Evolutionary conservation across 1,140 invertebrate species (phyloP).

Genomic region (Drosophila ohnishii): DNA sequence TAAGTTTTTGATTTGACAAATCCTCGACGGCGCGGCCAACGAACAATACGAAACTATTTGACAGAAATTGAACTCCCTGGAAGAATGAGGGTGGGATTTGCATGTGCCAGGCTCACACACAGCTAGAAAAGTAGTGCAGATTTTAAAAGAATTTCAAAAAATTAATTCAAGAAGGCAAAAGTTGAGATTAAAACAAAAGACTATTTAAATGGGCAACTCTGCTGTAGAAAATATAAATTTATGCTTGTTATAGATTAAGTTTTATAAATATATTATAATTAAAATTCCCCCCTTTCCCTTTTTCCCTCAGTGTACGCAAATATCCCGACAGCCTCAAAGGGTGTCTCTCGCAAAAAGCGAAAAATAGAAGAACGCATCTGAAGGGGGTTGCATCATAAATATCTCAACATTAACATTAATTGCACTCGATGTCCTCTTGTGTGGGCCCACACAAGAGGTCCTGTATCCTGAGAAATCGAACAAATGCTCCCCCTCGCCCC

Average conservation of each 20-base stretch:
- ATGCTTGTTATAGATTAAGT: too few species aligned
- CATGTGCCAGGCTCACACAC: slow-evolving; percentile 8
- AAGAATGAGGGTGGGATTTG: slow-evolving; percentile 37
- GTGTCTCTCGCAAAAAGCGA: slow-evolving; percentile 34
- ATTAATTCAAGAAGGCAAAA: neutral
- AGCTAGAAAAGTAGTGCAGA: neutral
- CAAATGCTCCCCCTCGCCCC: slow-evolving; percentile 58
- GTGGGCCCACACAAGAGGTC: slow-evolving; percentile 73
- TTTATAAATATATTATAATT: too few species aligned
- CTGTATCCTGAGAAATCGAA: slow-evolving; percentile 76
- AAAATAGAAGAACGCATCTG: slow-evolving; percentile 22
- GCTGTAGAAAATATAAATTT: too few species aligned
- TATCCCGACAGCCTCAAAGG: slow-evolving; percentile 35
- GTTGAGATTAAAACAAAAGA: neutral
- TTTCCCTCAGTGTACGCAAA: slow-evolving; percentile 54
- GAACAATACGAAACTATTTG: slow-evolving; percentile 73
- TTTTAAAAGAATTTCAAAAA: neutral
- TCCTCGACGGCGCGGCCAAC: slow-evolving; percentile 38
- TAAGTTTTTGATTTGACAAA: slow-evolving; percentile 82
- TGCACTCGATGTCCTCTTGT: slow-evolving; percentile 83
- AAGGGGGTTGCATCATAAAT: slow-evolving; percentile 79
- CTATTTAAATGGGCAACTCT: too few species aligned
- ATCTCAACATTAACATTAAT: slow-evolving; percentile 83
- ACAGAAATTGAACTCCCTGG: slow-evolving; percentile 73
- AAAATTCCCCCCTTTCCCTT: neutral